These are phyloP conservation scores for Neotoxoptera formosana DNA, from an alignment of 1,140 invertebrate species.

Conservation along the genomic window DNA sequence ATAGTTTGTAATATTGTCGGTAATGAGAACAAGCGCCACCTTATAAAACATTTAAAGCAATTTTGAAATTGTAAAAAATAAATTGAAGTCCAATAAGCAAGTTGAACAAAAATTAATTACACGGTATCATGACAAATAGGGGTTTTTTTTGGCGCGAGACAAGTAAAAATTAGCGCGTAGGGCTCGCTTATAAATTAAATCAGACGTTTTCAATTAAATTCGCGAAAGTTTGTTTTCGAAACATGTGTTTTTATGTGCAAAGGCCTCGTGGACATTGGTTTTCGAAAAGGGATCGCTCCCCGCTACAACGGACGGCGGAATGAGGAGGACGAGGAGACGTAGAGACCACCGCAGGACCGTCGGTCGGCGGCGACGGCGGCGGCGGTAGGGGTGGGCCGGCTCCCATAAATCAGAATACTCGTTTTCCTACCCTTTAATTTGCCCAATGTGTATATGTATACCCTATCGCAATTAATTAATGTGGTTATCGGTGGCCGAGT, in stretches of 20 bases:
- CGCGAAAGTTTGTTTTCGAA: constrained; percentile 56
- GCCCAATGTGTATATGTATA: constrained; percentile 20
- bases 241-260: constrained; percentile 50
- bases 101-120: constrained; percentile 42
- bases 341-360: not conserved
- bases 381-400: not conserved
- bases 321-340: not conserved
- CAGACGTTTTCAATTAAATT: constrained; percentile 58
- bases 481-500: constrained; percentile 47
- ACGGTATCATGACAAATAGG: constrained; percentile 10
- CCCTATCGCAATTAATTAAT: constrained; percentile 51
- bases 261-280: constrained; percentile 50
- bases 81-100: constrained; percentile 17
- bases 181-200: constrained; percentile 54
- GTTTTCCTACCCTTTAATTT: constrained; percentile 55
- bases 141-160: constrained; percentile 49
- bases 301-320: not conserved
- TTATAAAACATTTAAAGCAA: not conserved
- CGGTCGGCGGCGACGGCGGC: not conserved
- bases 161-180: constrained; percentile 50
- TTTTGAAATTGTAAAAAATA: not conserved
- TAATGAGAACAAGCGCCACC: not conserved
- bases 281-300: constrained; percentile 49
- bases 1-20: not conserved
- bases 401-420: constrained; percentile 53